A percentile compares a stretch with the other conserved stretches of the same genome.
Conservation (phyloP, 2,113 vertebrate species). For the Phyllostomus discolor region DNA sequence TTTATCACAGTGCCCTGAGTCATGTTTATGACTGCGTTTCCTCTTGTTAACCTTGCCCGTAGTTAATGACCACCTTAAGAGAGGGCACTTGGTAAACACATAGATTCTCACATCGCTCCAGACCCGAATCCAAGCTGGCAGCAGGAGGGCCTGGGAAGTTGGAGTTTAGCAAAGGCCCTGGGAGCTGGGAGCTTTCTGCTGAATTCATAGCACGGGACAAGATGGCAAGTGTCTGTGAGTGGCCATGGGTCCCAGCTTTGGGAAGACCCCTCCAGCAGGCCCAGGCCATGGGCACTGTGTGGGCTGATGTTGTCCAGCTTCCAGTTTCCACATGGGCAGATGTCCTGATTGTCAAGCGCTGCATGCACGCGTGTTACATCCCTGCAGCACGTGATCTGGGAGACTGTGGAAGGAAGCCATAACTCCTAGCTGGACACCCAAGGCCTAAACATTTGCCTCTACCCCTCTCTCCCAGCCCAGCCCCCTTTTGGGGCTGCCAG, state of each 20-base stretch:
- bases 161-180: not conserved
- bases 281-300: not conserved
- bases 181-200: not conserved
- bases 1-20: not conserved
- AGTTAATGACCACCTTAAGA: not conserved
- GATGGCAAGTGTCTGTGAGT: rapidly evolving
- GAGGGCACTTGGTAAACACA: not conserved
- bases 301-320: not conserved
- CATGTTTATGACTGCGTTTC: not conserved
- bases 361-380: no score
- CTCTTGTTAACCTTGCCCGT: not conserved
- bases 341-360: no score
- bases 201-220: not conserved
- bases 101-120: not conserved
- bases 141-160: not conserved
- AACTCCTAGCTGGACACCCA: not conserved
- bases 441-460: not conserved
- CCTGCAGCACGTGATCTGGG: not conserved
- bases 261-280: no score
- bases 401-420: not conserved
- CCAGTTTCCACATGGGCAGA: not conserved
- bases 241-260: not conserved
- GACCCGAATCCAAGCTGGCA: not conserved
- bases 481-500: rapidly evolving
- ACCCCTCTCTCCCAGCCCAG: not conserved